Base-by-base conservation (phyloP, 53 echinoderm and acorn worm species). In the Paracentrotus lividus region DNA sequence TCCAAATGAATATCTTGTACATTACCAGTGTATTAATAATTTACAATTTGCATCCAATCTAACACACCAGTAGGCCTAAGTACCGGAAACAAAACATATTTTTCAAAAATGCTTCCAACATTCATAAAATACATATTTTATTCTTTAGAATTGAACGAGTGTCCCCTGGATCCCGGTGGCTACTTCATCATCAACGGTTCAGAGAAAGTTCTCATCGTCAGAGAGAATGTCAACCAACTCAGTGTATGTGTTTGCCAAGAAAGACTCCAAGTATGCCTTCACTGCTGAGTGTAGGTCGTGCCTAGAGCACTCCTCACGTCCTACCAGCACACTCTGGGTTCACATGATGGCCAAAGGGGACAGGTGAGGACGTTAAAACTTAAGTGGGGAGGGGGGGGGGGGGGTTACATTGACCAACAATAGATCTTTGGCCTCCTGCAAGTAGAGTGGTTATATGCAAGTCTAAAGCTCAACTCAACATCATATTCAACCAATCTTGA, bases 141-240 rank as follows among this genome's bases (percentile, higher is more conserved):
- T 26, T 27, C 3, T 89, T 18, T 44, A 99, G 97, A 99, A 90
- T 96, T 98, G 93, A 96, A 97, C 23, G 99, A 99, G 51, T 99
- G 99, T 88, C 99, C 99, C 7, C 87, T 99, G 60, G 99, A 98
- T 61, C 99, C 99, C 8, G 99, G 99, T 0, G 97, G 99, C 36
- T 99, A 99, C 77, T 98, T 99, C 93, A 99, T 99, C 94, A 99
- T 99, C 90, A 99, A 99, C 38, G 99, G 99, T 32, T 99, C 99
- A 20, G 99, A 99, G 93, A 99, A 99, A 64, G 99, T 99, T 40
- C 96, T 99, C 85, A 97, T 99, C 23, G 99, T 97, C 27, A 32
- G 99, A 97, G 94, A 99, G 96, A 90, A 99, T 99, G 99, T 96
- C 99, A 34, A 99, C 99, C 75, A 99, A 99, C 94, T 96, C 97